Conservation (phyloP, 2,797 vertebrate genomes). For the Ctenosaura bakeri region DNA sequence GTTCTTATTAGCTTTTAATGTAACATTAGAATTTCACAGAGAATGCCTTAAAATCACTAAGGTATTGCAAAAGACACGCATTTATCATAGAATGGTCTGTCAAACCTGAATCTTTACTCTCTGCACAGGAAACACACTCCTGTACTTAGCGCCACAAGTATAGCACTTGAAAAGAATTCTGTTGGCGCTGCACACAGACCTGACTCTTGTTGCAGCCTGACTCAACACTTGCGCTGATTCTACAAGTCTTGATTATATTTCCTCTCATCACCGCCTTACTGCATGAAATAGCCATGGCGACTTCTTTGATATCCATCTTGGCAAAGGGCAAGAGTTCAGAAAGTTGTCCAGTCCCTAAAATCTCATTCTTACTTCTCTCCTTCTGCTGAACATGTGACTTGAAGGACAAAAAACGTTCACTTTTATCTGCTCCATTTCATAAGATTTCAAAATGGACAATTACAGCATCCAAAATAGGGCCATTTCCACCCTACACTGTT, state of each 20-base stretch:
- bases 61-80: neutral
- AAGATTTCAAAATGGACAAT: neutral
- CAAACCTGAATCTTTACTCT: neutral
- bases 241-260: neutral
- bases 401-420: neutral
- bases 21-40: slow-evolving; percentile 7
- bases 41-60: slow-evolving; percentile 21
- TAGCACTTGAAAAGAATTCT: neutral
- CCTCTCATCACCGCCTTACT: neutral
- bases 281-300: neutral
- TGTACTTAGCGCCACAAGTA: neutral
- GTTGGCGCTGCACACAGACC: too few species aligned
- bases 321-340: neutral
- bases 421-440: neutral
- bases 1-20: neutral
- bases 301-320: neutral
- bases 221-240: neutral
- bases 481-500: too few species aligned
- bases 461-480: neutral
- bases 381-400: neutral
- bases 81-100: neutral
- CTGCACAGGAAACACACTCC: neutral
- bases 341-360: neutral
- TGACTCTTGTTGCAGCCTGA: neutral
- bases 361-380: neutral